Evolutionary conservation across 2,888 invertebrate genomes (phyloP).

Genomic region (Timandra comae): DNA sequence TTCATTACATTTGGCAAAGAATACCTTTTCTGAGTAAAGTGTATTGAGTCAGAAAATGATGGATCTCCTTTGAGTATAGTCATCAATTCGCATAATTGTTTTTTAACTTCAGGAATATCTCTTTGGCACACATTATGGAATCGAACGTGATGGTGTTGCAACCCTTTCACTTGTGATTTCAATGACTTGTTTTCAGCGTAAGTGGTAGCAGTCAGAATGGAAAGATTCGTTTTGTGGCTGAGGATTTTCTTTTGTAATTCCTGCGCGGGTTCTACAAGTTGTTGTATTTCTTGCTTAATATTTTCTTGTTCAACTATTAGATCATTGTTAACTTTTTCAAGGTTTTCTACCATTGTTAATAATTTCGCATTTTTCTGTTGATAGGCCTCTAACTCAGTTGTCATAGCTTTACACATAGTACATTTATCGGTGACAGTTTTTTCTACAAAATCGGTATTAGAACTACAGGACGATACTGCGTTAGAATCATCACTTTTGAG

Average conservation of each 20-base stretch:
- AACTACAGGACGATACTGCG: constrained; percentile 24
- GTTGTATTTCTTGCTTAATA: constrained; percentile 43
- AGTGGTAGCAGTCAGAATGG: constrained; percentile 62
- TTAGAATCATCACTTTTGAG: constrained; percentile 29
- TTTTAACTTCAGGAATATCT: constrained; percentile 58
- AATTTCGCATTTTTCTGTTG: constrained; percentile 39
- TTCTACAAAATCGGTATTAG: constrained; percentile 18
- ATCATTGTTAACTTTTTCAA: constrained; percentile 35
- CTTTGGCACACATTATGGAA: constrained; percentile 59
- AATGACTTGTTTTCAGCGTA: constrained; percentile 63
- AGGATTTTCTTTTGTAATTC: constrained; percentile 59
- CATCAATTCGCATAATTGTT: constrained; percentile 48
- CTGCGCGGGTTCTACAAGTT: constrained; percentile 42
- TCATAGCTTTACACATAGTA: constrained; percentile 25
- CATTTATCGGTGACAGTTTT: constrained; percentile 21
- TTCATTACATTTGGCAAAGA: constrained; percentile 54
- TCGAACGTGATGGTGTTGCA: constrained; percentile 58
- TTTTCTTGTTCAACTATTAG: constrained; percentile 46
- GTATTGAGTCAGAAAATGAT: constrained; percentile 26
- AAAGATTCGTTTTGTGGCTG: constrained; percentile 58
- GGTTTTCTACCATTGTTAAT: constrained; percentile 26
- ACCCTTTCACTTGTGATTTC: constrained; percentile 53
- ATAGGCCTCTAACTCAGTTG: constrained; percentile 24
- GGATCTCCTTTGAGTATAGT: constrained; percentile 41
- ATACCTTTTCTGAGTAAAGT: constrained; percentile 45